phyloP scores from a whole-genome alignment of 2,888 invertebrate genomes.

The Sarcophaga subvicina region DNA sequence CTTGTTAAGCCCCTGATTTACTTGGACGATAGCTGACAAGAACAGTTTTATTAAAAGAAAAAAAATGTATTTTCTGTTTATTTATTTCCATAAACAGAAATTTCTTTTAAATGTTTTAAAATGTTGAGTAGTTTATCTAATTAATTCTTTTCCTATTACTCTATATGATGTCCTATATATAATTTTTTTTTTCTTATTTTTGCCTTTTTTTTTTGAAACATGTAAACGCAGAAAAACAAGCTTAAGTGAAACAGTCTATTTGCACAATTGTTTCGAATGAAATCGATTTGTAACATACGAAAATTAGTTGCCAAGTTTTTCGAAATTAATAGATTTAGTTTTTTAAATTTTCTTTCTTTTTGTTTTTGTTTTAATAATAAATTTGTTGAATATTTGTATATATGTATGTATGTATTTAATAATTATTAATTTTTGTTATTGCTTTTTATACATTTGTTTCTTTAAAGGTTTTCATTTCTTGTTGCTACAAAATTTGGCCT shows the following conservation, averaged over 20 bases:
- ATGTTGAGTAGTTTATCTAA: too few species aligned
- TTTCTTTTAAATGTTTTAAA: too few species aligned
- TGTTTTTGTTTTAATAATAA: not conserved
- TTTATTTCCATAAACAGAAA: too few species aligned
- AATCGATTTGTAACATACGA: not conserved
- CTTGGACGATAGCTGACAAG: too few species aligned
- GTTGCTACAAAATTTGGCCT: conserved; percentile 28
- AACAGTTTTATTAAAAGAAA: too few species aligned
- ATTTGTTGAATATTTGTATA: too few species aligned
- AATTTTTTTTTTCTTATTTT: too few species aligned
- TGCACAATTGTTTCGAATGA: not conserved
- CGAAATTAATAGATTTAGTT: not conserved
- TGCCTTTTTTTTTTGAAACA: not conserved
- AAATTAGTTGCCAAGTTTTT: not conserved
- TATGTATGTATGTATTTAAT: too few species aligned
- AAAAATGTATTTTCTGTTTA: too few species aligned
- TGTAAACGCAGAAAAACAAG: not conserved
- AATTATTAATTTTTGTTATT: conserved; percentile 30
- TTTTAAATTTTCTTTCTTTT: not conserved
- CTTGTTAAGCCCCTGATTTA: too few species aligned
- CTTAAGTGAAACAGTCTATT: conserved; percentile 46
- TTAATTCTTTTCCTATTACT: not conserved
- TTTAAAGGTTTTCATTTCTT: not conserved
- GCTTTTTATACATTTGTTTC: conserved; percentile 52
- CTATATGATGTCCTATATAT: conserved; percentile 6